Evolutionary conservation across 2,888 invertebrate genomes (phyloP).

Genomic region (Coleophora flavipennella): DNA sequence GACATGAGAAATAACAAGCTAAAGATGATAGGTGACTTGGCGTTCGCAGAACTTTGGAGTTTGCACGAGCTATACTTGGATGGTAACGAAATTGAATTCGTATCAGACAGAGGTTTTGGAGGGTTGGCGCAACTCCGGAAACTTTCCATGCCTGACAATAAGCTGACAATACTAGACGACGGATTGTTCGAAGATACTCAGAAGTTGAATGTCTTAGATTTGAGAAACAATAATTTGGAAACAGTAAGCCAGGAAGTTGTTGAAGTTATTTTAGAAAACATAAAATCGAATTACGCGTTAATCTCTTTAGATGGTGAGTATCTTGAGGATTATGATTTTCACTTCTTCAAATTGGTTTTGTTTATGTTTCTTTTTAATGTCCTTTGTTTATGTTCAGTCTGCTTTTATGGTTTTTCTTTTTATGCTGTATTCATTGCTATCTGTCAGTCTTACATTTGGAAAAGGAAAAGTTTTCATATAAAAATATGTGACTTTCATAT

Average conservation of each 20-base stretch:
- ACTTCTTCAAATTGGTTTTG: conserved; percentile 22
- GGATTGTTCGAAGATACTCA: conserved; percentile 81
- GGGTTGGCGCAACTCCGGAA: conserved; percentile 82
- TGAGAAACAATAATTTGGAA: conserved; percentile 83
- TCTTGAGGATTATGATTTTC: conserved; percentile 23
- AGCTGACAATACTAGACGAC: conserved; percentile 78
- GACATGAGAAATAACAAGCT: conserved; percentile 84
- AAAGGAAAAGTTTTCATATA: too few relatives aligned
- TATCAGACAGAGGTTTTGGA: conserved; percentile 83
- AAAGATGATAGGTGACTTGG: conserved; percentile 84
- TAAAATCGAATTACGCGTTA: conserved; percentile 79
- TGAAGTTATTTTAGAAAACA: conserved; percentile 80
- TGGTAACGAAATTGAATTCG: conserved; percentile 79
- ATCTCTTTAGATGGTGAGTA: conserved; percentile 84
- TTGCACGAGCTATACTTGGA: conserved; percentile 80
- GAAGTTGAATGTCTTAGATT: conserved; percentile 81
- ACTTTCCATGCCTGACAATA: conserved; percentile 83
- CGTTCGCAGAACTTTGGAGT: conserved; percentile 85
- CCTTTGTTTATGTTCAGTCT: background rate
- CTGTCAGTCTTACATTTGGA: too few relatives aligned
- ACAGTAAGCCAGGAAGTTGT: conserved; percentile 82
- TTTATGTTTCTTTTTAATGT: conserved; percentile 17
- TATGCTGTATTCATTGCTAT: background rate
- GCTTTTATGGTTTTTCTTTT: too few relatives aligned
- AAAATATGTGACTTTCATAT: too few relatives aligned